Base-by-base conservation (phyloP, 2,888 invertebrate genomes). In the Ptilodon capucinus region DNA sequence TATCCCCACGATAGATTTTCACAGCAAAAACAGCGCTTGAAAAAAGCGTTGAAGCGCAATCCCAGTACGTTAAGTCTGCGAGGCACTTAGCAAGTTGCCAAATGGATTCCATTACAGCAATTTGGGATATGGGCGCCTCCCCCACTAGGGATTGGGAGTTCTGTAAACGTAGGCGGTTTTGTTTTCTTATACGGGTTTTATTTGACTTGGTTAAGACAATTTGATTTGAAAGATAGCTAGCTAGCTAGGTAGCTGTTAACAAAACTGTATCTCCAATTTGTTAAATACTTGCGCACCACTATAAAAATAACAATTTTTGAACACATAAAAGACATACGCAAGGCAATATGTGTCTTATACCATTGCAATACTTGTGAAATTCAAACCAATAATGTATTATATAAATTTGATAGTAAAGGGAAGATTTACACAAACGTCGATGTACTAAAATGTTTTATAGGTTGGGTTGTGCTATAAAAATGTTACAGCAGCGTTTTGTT, bases 401-500 rank as follows among this genome's bases (percentile, higher is more conserved):
- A 51, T 57, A 63, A n/a, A 67, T 61, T 64, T 57, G 62, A 60
- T 57, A 70, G 49, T 70, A 68, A 72, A 71, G 48, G 42, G 60
- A 68, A 70, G 71, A 70, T 76, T 74, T 72, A 70, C 71, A 67
- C 68, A 69, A 72, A 73, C 75, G 72, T 71, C 71, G 57, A 57
- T 62, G 60, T 65, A 71, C 72, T 84, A 77, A 83, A 64, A 77
- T 71, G 65, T 69, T 84, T 85, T 86, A 86, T 76, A 65, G 71
- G 69, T 73, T 76, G 79, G 80, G 78, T 76, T 68, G 57, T 70
- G 75, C 82, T 73, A 83, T 87, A 87, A 86, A 86, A 86, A 82
- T 72, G 79, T 86, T 86, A 87, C 81, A 78, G 73, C 76, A 73
- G 54, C 76, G 68, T 75, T 81, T 81, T 75, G 76, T 75, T 75